phyloP scores from a whole-genome alignment of 2,797 vertebrate genomes.

The Macropus fuliginosus region DNA sequence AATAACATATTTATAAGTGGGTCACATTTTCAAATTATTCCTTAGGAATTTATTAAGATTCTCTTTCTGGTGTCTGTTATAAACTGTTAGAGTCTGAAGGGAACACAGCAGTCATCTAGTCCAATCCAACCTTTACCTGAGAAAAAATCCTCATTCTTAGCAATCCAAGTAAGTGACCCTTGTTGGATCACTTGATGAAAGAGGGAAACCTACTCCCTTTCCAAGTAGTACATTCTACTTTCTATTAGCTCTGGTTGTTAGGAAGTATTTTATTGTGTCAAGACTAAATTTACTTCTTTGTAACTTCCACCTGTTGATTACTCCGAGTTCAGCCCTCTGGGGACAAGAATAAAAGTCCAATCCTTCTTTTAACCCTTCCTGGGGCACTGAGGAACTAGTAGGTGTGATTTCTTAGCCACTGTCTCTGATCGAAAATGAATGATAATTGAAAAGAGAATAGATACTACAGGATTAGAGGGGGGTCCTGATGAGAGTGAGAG shows the following conservation, averaged over 20 bases:
- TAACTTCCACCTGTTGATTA: background rate
- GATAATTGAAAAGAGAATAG: background rate
- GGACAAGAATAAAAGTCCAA: background rate
- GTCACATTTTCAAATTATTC: conserved; percentile 77
- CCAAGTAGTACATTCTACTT: background rate
- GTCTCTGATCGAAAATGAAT: background rate
- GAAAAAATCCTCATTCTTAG: background rate
- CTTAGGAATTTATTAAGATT: conserved; percentile 72
- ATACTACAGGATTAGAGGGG: background rate
- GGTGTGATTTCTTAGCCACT: background rate
- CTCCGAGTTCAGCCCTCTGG: background rate
- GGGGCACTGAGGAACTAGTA: background rate
- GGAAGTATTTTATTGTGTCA: background rate
- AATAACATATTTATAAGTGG: conserved; percentile 79
- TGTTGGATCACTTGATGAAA: background rate
- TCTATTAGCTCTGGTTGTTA: background rate
- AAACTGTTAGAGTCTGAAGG: background rate
- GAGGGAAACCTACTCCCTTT: background rate
- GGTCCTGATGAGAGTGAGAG: background rate
- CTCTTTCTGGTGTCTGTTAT: conserved; percentile 63
- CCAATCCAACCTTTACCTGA: background rate
- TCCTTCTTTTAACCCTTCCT: background rate
- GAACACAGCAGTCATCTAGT: background rate
- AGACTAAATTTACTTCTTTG: background rate
- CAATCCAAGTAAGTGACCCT: background rate